A percentile compares a stretch with the other conserved stretches of the same genome.
Conservation (phyloP, 2,113 vertebrate species). For the Tupaia chinensis region DNA sequence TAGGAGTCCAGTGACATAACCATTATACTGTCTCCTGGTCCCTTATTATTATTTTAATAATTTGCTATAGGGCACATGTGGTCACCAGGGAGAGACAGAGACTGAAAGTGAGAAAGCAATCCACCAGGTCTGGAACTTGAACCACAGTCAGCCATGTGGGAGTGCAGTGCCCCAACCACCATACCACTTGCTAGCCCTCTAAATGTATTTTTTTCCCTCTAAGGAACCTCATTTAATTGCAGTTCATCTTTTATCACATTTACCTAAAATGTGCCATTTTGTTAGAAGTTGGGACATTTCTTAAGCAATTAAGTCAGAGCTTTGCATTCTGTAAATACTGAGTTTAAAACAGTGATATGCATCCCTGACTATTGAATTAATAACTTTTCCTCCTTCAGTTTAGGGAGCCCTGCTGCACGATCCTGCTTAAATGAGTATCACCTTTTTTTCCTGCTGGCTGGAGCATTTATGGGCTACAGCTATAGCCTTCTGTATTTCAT, state of each 20-base stretch:
- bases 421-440: slow-evolving; percentile 96
- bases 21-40: too few species aligned
- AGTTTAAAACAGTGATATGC: slow-evolving; percentile 15
- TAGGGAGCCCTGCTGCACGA: slow-evolving; percentile 68
- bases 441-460: slow-evolving; percentile 93
- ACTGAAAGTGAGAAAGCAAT: too few species aligned
- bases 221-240: background rate
- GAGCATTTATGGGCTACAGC: slow-evolving; percentile 95
- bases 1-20: too few species aligned
- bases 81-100: too few species aligned
- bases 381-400: slow-evolving; percentile 71
- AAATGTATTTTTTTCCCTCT: background rate
- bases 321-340: slow-evolving; percentile 56
- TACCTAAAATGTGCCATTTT: slow-evolving; percentile 40
- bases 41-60: too few species aligned
- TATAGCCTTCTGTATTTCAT: slow-evolving; percentile 95
- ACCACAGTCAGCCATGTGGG: too few species aligned
- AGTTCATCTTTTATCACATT: slow-evolving; percentile 22
- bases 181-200: too few species aligned
- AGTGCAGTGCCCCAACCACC: too few species aligned
- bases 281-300: slow-evolving; percentile 49
- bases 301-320: slow-evolving; percentile 57
- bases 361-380: slow-evolving; percentile 56
- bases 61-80: too few species aligned
- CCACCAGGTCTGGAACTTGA: too few species aligned